Base-by-base conservation (phyloP, 2,888 invertebrate species). In the Parelbella ahira region DNA sequence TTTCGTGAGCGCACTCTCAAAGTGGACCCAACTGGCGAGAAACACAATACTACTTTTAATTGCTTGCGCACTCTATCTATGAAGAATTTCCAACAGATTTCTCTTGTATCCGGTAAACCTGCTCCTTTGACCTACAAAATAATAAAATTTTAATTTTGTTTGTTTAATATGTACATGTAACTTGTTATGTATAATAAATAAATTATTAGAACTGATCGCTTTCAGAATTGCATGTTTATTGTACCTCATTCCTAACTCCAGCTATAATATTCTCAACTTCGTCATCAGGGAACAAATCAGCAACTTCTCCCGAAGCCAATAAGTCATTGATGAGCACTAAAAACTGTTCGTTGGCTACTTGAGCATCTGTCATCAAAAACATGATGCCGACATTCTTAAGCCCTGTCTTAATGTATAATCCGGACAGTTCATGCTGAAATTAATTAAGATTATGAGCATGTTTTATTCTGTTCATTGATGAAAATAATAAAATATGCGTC, bases 81-180 rank as follows among this genome's bases (percentile, higher is more conserved):
- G 79, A 98, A 98, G 81, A 97, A 98, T 78, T 95, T 96, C 98
- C 98, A 98, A 74, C 98, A 98, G 64, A 96, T 97, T 84, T 98
- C 98, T 53, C 97, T 89, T 0, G 97, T 95, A 70, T 98, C 98
- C 29, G 95, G 90, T 60, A 97, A 82, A 10, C 98, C 98, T 11
- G 96, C 93, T 13, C 96, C 93, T 89, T 94, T 94, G 0, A 93
- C 92, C 90, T 15, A n/a, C n/a, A n/a, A n/a, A n/a, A n/a, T n/a
- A n/a, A n/a, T 90, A 46, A 20, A 61, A 47, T 6, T 2, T 10
- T n/a, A n/a, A n/a, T n/a, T n/a, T n/a, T n/a, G n/a, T n/a, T n/a
- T n/a, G n/a, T n/a, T n/a, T n/a, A n/a, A n/a, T n/a, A n/a, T n/a
- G n/a, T n/a, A n/a, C n/a, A n/a, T n/a, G n/a, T n/a, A n/a, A n/a